These are phyloP conservation scores for Eubasilissa splendida DNA, from an alignment of 2,888 invertebrate species.

Conservation along the genomic window DNA sequence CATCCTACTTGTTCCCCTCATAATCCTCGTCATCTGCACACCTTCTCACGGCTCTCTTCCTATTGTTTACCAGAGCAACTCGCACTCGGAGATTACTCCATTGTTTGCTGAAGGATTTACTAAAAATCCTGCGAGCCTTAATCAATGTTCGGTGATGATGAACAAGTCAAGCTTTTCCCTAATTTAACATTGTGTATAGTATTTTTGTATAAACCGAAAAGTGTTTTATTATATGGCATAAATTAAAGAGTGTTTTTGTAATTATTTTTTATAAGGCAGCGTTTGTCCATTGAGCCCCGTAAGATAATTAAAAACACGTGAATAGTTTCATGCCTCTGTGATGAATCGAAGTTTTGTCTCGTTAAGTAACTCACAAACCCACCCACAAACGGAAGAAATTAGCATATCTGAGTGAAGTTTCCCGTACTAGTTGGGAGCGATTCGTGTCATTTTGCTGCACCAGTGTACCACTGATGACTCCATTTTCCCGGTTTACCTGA, in stretches of 20 bases:
- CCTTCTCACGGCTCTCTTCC: constrained; percentile 49
- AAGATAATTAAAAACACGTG: background rate
- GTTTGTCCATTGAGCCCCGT: background rate
- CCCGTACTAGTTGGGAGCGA: constrained; percentile 29
- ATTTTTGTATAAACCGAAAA: background rate
- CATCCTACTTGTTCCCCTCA: constrained; percentile 23
- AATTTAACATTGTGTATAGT: background rate
- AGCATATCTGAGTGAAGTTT: constrained; percentile 36
- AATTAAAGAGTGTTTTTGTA: background rate
- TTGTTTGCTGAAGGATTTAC: constrained; percentile 39
- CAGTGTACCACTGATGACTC: constrained; percentile 47
- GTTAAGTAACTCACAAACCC: constrained; percentile 7
- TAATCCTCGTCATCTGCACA: constrained; percentile 50
- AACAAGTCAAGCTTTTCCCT: constrained; percentile 10
- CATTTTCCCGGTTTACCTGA: constrained; percentile 40
- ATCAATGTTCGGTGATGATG: constrained; percentile 18
- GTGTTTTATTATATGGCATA: background rate
- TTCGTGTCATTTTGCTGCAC: constrained; percentile 38
- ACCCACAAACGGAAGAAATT: constrained; percentile 34
- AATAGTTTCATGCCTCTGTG: constrained; percentile 1
- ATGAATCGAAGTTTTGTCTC: constrained; percentile 1
- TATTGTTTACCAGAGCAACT: constrained; percentile 50
- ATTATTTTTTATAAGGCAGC: background rate
- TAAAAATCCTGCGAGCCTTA: constrained; percentile 33
- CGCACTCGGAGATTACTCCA: constrained; percentile 51